phyloP scores from a whole-genome alignment of 92 coral and sea anemone species.

The Meandrina meandrites region DNA sequence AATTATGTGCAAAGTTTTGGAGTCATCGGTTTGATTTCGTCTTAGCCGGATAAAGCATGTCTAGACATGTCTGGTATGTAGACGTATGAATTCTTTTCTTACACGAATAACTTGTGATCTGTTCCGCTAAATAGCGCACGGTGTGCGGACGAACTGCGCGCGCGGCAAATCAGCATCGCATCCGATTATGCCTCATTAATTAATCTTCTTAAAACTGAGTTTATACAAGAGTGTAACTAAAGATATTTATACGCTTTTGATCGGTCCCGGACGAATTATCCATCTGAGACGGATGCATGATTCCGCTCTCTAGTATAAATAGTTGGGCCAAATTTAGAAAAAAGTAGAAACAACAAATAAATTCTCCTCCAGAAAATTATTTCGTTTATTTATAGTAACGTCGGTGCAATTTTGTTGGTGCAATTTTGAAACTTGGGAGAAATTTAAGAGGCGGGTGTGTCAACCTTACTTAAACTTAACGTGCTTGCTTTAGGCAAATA shows the following conservation, averaged over 20 bases:
- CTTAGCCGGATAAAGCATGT: not conserved
- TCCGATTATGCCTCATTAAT: not conserved
- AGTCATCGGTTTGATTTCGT: not conserved
- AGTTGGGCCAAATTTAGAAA: not conserved
- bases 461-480: not conserved
- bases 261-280: not conserved
- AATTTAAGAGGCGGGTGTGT: not conserved
- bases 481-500: not conserved
- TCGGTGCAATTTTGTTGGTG: not conserved
- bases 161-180: not conserved
- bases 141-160: not conserved
- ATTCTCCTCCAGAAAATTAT: not conserved
- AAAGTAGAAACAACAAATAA: not conserved
- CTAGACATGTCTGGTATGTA: not conserved
- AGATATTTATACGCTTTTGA: not conserved
- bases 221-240: not conserved
- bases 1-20: not conserved
- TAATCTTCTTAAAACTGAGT: not conserved
- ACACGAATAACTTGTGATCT: not conserved
- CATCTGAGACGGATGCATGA: not conserved
- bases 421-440: not conserved
- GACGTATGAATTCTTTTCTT: not conserved
- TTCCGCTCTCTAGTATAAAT: not conserved
- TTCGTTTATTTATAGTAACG: not conserved
- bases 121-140: not conserved